Percentiles rank a stretch among this genome's conserved stretches.
phyloP scores from a whole-genome alignment of 1,140 invertebrate genomes.

The Scaptomyza hsui region DNA sequence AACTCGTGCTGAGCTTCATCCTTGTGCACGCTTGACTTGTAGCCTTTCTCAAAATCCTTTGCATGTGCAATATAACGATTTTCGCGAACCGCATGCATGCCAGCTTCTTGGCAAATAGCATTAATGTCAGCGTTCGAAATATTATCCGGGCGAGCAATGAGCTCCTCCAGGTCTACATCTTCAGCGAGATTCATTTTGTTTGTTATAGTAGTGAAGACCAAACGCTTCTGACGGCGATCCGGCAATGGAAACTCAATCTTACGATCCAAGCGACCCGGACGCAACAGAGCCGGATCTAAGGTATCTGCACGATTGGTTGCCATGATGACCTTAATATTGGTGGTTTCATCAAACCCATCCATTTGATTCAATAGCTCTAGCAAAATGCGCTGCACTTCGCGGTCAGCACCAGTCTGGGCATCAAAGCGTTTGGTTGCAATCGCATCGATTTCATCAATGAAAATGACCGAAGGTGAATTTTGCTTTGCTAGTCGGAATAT shows the following conservation, averaged over 20 bases:
- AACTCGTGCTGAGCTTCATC: slow-evolving; percentile 99
- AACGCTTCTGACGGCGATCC: slow-evolving; percentile 97
- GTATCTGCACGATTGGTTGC: slow-evolving; percentile 99
- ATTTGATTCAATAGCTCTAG: slow-evolving; percentile 99
- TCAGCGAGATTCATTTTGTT: slow-evolving; percentile 99
- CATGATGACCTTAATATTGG: slow-evolving; percentile 99
- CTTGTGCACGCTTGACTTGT: slow-evolving; percentile 99
- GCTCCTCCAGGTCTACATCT: slow-evolving; percentile 99
- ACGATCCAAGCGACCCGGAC: slow-evolving; percentile 98
- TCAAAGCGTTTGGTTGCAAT: slow-evolving; percentile 99
- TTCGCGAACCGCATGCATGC: slow-evolving; percentile 98
- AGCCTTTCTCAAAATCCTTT: slow-evolving; percentile 99
- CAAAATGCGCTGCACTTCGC: slow-evolving; percentile 99
- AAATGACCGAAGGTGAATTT: slow-evolving; percentile 99
- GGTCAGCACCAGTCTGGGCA: slow-evolving; percentile 99
- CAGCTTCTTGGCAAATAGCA: slow-evolving; percentile 99
- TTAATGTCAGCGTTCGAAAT: slow-evolving; percentile 99
- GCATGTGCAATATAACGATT: slow-evolving; percentile 97
- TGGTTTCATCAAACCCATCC: slow-evolving; percentile 99
- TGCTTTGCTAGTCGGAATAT: slow-evolving; percentile 99
- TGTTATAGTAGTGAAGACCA: slow-evolving; percentile 99
- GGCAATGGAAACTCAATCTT: slow-evolving; percentile 99
- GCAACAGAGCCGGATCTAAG: slow-evolving; percentile 97
- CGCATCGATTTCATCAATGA: slow-evolving; percentile 99
- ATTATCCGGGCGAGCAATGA: slow-evolving; percentile 98